Evolutionary conservation across 1,140 invertebrate species (phyloP), one percentile per base, ranked within the genome.

Genomic region (Trachymyrmex septentrionalis): DNA sequence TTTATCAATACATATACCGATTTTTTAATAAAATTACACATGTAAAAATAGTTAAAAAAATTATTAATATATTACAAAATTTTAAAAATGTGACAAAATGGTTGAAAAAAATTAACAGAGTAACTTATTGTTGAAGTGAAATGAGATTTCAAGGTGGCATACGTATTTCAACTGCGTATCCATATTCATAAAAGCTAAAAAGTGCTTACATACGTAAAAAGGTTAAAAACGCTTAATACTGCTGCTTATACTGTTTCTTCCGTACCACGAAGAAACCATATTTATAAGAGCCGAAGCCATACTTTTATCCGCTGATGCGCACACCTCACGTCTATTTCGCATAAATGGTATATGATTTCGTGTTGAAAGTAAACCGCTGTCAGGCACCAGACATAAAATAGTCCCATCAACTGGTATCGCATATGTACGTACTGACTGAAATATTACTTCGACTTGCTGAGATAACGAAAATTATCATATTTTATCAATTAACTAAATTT

Each of bases 261-360:
- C 34, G 84, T 55, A 71, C 30, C 61, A 73, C 50, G 78, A 86
- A 77, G 90, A 92, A 92, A 91, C 87, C 89, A 88, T 92, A 92
- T 88, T 92, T 92, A n/a, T n/a, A 90, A 90, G 88, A 92, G 90
- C 78, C 84, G 92, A 92, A 93, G 88, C 88, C 90, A 63, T 88
- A 90, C 57, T 34, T 38, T 71, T 44, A 21, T 67, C 30, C 61
- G 27, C 63, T 27, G 48, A 21, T 38, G 55, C 0, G 57, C 63
- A 73, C 78, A 59, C n/a, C 66, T 69, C 38, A 48, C 48, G 44
- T 64, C 59, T 48, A 66, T 24, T 85, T 64, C 34, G 48, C 21
- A 24, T 63, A 34, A 6, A 69, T 27, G 21, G 19, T 27, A 34
- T 48, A 59, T 30, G 66, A 34, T 84, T 61, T 73, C 19, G 38